A percentile compares a stretch with the other conserved stretches of the same genome.
Evolutionary conservation across 2,888 invertebrate species (phyloP).

Genomic region (Alloscopus bannaensis): DNA sequence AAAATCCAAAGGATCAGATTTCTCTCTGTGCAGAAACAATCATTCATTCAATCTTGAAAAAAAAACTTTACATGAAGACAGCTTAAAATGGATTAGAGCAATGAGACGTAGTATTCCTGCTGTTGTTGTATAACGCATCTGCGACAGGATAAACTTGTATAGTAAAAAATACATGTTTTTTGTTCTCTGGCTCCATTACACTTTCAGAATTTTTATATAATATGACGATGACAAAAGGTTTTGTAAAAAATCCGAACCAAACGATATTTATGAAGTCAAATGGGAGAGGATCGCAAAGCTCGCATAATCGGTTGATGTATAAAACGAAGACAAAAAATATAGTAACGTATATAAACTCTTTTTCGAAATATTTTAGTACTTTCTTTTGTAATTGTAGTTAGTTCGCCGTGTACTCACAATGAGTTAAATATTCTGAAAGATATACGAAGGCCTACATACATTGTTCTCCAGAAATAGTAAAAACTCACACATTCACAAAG

Average conservation of each 20-base stretch:
- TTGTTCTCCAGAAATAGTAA: too few species aligned
- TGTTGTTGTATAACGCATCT: too few species aligned
- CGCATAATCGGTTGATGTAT: slow-evolving; percentile 18
- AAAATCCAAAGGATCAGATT: background rate
- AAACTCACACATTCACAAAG: too few species aligned
- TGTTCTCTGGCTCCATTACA: background rate
- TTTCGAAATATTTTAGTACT: slow-evolving; percentile 29
- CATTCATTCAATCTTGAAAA: slow-evolving; percentile 19
- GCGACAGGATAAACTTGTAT: background rate
- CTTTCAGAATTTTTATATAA: background rate
- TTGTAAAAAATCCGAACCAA: slow-evolving; percentile 14
- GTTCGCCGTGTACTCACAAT: too few species aligned
- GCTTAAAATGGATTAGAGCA: slow-evolving; percentile 30
- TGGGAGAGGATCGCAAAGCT: background rate
- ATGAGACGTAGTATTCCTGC: slow-evolving; percentile 32
- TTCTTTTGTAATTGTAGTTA: slow-evolving; percentile 17
- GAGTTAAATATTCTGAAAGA: too few species aligned
- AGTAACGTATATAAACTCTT: too few species aligned
- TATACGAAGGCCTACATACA: too few species aligned
- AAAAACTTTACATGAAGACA: slow-evolving; percentile 23
- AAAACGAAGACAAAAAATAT: background rate
- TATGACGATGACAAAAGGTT: background rate
- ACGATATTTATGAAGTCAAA: background rate
- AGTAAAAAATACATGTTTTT: background rate
- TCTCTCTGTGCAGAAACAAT: background rate